Base-by-base conservation (phyloP, 2,113 vertebrate species). In the Odontesthes bonariensis region DNA sequence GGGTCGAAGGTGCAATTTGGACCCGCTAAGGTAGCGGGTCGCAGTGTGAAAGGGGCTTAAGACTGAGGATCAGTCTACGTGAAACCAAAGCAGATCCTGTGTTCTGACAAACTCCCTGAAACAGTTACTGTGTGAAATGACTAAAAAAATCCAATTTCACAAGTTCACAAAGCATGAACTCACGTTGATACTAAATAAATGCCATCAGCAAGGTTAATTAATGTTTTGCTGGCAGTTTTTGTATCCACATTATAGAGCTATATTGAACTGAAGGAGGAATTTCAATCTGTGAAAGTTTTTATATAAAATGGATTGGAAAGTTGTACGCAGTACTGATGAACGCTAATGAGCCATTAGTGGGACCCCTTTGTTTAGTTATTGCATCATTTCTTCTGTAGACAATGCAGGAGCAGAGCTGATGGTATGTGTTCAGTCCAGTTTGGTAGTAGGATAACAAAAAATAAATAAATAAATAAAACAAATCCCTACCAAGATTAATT, bases 61-160 rank as follows among this genome's bases (percentile, higher is more conserved):
- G 51, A 49, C 62, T 65, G 67, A 68, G 51, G 27, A 61, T 35
- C 27, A 27, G 14, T 71, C 27, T 11, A 61, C 59, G 27, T 67
- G 46, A 71, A 73, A 63, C 52, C 38, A 47, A 23, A 35, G 35
- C 19, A 16, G 12, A 54, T 23, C 49, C 23, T 40, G 20, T 31
- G 8, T 23, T 67, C 20, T 38, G 20, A 65, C 49, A 60, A 76
- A 46, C 46, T 33, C 12, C 11, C 12, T 8, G 8, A 16, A 61
- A 5, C 31, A 16, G 44, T 20, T 58, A 31, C 55, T 9, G 53
- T 11, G 16, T 16, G 40, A 69, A 44, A 68, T 35, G 6, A 49
- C 32, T 40, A 56, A 72, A 64, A 8, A 53, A 33, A 62, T 44
- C 47, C n/a, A 11, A 23, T n/a, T n/a, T n/a, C n/a, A n/a, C n/a